These are phyloP conservation scores for Altica lythri DNA, from an alignment of 2,888 invertebrate species.

Conservation along the genomic window DNA sequence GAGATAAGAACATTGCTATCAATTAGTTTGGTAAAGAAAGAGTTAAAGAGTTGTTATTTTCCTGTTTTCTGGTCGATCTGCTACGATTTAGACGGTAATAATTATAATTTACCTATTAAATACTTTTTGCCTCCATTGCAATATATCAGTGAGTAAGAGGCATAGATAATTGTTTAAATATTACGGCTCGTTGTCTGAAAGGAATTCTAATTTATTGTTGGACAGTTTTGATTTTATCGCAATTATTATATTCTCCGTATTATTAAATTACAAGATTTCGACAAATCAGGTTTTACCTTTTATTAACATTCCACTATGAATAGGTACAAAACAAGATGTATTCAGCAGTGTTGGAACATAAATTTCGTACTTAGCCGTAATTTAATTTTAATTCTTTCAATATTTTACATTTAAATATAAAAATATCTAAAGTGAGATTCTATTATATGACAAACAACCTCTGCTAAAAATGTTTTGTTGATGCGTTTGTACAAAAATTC, in stretches of 20 bases:
- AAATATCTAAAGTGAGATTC: no score
- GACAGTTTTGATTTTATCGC: slow-evolving; percentile 4
- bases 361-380: no score
- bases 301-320: no score
- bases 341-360: no score
- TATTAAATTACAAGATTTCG: neutral
- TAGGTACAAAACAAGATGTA: no score
- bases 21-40: slow-evolving; percentile 27
- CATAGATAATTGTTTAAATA: slow-evolving; percentile 5
- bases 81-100: slow-evolving; percentile 11
- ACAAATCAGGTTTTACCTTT: slow-evolving; percentile 7
- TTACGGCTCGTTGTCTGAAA: neutral
- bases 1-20: slow-evolving; percentile 27
- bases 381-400: no score
- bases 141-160: neutral
- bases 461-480: no score
- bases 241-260: slow-evolving; percentile 4
- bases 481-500: no score
- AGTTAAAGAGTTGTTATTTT: slow-evolving; percentile 20
- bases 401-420: no score
- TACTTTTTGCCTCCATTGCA: neutral
- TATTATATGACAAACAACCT: no score
- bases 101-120: slow-evolving; percentile 12
- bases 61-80: slow-evolving; percentile 18
- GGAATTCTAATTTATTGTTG: slow-evolving; percentile 2